Evolutionary conservation across 2,113 vertebrate species (phyloP).

Genomic region (Brachypteracias leptosomus): DNA sequence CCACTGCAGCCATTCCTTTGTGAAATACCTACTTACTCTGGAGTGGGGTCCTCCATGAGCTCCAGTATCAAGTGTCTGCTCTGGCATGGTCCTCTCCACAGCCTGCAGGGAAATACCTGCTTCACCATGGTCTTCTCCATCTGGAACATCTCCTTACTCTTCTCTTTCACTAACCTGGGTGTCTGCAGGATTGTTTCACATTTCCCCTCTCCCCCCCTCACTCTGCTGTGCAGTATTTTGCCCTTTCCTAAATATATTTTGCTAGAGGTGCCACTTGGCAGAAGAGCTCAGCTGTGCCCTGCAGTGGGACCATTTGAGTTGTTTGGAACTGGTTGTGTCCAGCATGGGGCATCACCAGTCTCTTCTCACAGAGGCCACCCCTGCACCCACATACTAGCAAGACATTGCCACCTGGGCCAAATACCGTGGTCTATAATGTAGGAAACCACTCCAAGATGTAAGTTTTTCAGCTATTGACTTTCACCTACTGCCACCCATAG

Average conservation of each 20-base stretch:
- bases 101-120: not conserved
- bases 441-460: not conserved
- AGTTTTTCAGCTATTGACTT: not conserved
- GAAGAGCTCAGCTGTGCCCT: not conserved
- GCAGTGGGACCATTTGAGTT: too few species aligned
- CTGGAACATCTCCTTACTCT: not conserved
- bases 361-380: not conserved
- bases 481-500: not conserved
- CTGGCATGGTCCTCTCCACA: not conserved
- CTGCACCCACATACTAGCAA: not conserved
- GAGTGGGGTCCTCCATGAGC: not conserved
- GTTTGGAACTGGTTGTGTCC: too few species aligned
- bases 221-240: not conserved
- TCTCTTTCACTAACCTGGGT: not conserved
- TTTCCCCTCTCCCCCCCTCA: too few species aligned
- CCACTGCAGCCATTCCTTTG: rapidly evolving
- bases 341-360: not conserved
- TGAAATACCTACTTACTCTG: not conserved
- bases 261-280: not conserved
- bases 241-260: not conserved
- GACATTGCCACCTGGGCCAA: not conserved
- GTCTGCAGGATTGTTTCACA: not conserved
- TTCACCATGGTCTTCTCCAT: too few species aligned
- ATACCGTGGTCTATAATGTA: not conserved
- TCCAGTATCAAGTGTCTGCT: not conserved